Base-by-base conservation (phyloP, 1,140 invertebrate genomes). In the Bombyx mandarina region DNA sequence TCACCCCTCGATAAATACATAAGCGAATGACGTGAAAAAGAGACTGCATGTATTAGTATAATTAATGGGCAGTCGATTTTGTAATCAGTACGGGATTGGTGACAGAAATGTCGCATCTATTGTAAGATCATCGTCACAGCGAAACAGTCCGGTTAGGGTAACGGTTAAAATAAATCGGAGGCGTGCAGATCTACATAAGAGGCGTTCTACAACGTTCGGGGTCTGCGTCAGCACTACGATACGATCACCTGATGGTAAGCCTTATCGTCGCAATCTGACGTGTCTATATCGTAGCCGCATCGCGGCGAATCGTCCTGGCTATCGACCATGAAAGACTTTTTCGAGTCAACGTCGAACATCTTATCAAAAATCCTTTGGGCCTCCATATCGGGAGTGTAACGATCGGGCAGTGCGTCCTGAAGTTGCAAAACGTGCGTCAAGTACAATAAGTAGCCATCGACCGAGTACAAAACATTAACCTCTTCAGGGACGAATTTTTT, bases 361-460 rank as follows among this genome's bases (percentile, higher is more conserved):
- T 88, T 88, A 86, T 88, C 85, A 79, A 88, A 88, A 61, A 88
- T 86, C 79, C 82, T 76, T 79, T 88, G 82, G 67, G 82, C 82
- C 73, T 86, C 82, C 77, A 84, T 79, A 79, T 88, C 84, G 67
- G 82, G 84, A 81, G 80, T 88, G 85, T 86, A 88, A 76, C 84
- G 79, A 85, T 84, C 84, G 75, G 76, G 82, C 72, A 87, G 82
- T 67, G 81, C 71, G 57, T 79, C 84, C 84, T 87, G 84, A 77
- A 85, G 84, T 82, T 74, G 73, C 71, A 85, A 85, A 87, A 82
- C 71, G 67, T 79, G 66, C 58, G 67, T 79, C 71, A 80, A 65
- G 77, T 61, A 73, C 58, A 57, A 58, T 50, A 62, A 54, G 26
- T 45, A 42, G 49, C 10, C 8, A 10, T 42, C 5, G 42, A 10